phyloP scores from a whole-genome alignment of 2,888 invertebrate genomes.

The Diaperis boleti region DNA sequence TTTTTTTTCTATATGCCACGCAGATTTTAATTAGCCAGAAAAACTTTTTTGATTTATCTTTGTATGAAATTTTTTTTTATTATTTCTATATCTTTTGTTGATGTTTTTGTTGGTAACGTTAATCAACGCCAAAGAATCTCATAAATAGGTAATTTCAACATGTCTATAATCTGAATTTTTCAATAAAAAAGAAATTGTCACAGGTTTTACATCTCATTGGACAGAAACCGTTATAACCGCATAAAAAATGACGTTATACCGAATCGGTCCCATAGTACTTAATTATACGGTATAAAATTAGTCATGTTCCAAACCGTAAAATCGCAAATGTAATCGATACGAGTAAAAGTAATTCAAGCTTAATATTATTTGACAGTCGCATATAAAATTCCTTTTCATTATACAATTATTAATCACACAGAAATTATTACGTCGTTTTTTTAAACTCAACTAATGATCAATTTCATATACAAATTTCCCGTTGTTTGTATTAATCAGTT shows the following conservation, averaged over 20 bases:
- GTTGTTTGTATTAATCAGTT: no score
- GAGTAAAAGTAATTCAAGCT: slow-evolving; percentile 15
- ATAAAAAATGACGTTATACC: background rate
- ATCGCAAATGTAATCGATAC: slow-evolving; percentile 20
- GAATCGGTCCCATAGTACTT: background rate
- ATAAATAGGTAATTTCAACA: no score
- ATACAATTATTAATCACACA: slow-evolving; percentile 15
- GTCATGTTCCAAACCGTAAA: slow-evolving; percentile 17
- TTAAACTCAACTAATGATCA: background rate
- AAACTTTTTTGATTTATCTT: no score
- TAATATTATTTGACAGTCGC: slow-evolving; percentile 20
- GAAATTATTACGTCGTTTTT: background rate
- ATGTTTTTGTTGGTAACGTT: no score
- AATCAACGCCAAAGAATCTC: no score
- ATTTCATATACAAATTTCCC: background rate
- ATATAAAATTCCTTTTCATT: slow-evolving; percentile 10
- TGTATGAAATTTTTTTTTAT: no score
- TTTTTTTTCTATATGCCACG: no score
- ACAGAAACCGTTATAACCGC: background rate
- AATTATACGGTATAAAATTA: slow-evolving; percentile 7
- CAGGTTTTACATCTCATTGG: no score
- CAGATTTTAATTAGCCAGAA: no score
- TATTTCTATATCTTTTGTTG: no score
- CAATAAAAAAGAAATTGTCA: no score
- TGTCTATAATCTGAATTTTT: no score